Evolutionary conservation across 1,140 invertebrate genomes (phyloP), one percentile per base, ranked within the genome.

Genomic region (Vollenhovia emeryi): DNA sequence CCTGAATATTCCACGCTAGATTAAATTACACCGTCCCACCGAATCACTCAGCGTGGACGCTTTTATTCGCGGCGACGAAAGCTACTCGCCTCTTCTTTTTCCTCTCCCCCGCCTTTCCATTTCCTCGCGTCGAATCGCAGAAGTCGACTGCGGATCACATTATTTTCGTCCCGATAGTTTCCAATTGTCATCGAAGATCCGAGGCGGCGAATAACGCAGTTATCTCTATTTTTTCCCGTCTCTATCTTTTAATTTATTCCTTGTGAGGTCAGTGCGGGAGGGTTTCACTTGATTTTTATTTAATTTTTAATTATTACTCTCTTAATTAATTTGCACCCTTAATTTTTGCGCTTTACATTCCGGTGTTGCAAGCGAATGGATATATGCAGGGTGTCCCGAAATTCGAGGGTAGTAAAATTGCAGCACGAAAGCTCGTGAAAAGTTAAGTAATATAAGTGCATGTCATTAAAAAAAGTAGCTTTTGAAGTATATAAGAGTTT

Each of bases 1-100:
- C 40, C 36, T 82, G 78, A 82, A 82, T 82, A 71, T 82, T 80
- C 66, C 52, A 73, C 7, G 78, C 50, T 57, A 73, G 66, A 82
- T 82, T 73, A 71, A 82, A 82, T 82, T 82, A 82, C 64, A 80
- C 18, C 36, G 40, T 71, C 9, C 36, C n/a, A n/a, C 64, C 8
- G 73, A 79, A 68, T 79, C 75, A 24, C 30, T 76, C 74, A 30
- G 36, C 74, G 73, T 30, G 40, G 59, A 50, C 40, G 24, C 59
- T 79, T 66, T 66, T 66, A 50, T 68, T 50, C 60, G 60, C 30
- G 45, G 30, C 30, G 40, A 24, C 73, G 36, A 66, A 11, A 50
- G 68, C 21, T 52, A 43, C 18, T 50, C 27, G n/a, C 13, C 18
- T 48, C 40, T 48, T n/a, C 9, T 30, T 18, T 57, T 82, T 57